phyloP scores from a whole-genome alignment of 2,113 vertebrate genomes.

The Pedetes capensis region DNA sequence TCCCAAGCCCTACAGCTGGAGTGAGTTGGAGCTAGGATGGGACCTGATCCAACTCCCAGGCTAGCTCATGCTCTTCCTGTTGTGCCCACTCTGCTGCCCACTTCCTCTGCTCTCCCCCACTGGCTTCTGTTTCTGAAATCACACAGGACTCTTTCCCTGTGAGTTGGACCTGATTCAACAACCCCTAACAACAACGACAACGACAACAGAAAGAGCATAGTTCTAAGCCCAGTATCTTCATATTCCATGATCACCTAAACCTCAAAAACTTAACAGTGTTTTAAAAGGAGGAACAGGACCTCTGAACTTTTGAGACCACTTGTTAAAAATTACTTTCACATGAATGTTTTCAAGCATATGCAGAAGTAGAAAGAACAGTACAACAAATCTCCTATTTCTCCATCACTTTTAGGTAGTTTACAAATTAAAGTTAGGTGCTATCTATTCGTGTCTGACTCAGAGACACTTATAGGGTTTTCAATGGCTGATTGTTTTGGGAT shows the following conservation, averaged over 20 bases:
- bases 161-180: no score
- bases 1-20: not conserved
- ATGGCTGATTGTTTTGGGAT: no score
- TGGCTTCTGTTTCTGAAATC: not conserved
- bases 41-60: not conserved
- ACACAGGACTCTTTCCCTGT: slow-evolving; percentile 42
- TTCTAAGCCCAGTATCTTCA: not conserved
- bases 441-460: no score
- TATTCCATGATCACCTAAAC: not conserved
- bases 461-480: no score
- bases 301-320: not conserved
- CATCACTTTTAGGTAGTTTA: no score
- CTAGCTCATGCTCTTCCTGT: not conserved
- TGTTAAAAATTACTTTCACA: not conserved
- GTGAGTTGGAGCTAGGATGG: not conserved
- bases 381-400: not conserved
- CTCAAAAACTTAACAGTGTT: not conserved
- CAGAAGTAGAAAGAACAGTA: not conserved
- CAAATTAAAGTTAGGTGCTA: no score
- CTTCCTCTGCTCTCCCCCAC: not conserved
- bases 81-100: not conserved
- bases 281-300: not conserved
- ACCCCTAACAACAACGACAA: no score
- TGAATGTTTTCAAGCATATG: not conserved
- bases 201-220: no score